These are phyloP conservation scores for Chamaea fasciata DNA, from an alignment of 2,113 vertebrate genomes.

Conservation along the genomic window DNA sequence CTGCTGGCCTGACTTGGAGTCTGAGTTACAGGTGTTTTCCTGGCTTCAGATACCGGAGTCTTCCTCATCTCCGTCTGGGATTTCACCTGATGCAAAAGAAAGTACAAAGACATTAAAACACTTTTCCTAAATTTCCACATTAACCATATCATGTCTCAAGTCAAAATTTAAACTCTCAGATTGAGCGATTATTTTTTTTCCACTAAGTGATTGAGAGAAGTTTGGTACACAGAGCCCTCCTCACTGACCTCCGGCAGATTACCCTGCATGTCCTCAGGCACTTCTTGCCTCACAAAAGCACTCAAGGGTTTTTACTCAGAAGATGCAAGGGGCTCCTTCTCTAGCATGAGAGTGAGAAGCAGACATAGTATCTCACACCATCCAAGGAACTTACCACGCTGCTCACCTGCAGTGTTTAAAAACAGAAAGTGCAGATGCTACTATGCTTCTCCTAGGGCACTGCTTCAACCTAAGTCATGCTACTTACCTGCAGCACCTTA, in stretches of 20 bases:
- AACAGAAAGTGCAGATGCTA: not conserved
- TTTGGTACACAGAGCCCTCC: not conserved
- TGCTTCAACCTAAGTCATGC: not conserved
- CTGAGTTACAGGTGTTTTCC: slow-evolving; percentile 89
- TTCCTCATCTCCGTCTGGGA: slow-evolving; percentile 89
- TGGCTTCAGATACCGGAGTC: slow-evolving; percentile 91
- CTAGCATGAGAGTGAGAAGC: not conserved
- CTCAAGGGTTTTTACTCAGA: not conserved
- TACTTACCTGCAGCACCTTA: slow-evolving; percentile 37
- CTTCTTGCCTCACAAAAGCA: not conserved
- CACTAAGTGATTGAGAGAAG: not conserved
- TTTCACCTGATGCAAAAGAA: slow-evolving; percentile 80
- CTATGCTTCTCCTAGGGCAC: not conserved
- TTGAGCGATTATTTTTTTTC: not conserved
- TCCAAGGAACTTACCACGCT: not conserved
- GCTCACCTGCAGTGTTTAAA: not conserved
- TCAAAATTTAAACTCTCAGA: not conserved
- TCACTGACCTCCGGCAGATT: not conserved
- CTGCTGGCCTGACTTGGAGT: slow-evolving; percentile 85
- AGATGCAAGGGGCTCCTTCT: not conserved
- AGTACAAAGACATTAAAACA: not conserved
- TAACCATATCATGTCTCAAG: not conserved
- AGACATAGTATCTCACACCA: not conserved
- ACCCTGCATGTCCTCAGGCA: not conserved
- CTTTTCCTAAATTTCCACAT: not conserved